Evolutionary conservation across 1,140 invertebrate species (phyloP).

Genomic region (Chlorops oryzae): DNA sequence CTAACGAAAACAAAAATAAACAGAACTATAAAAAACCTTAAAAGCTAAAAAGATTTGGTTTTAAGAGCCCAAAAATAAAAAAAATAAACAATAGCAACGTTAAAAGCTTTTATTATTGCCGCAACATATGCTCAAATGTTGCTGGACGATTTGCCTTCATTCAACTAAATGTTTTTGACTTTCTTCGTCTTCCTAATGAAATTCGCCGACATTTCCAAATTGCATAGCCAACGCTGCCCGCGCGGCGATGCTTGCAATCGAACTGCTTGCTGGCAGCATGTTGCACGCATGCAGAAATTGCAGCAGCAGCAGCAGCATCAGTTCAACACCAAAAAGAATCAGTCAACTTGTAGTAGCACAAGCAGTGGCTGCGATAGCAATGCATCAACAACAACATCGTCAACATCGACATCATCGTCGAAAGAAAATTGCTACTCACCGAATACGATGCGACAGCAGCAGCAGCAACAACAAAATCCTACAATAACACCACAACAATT

Average conservation of each 20-base stretch:
- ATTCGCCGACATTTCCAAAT: constrained; percentile 47
- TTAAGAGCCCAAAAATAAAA: constrained; percentile 29
- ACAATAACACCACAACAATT: constrained; percentile 33
- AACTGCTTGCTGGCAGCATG: constrained; percentile 33
- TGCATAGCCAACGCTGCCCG: constrained; percentile 20
- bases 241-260: too few relatives aligned
- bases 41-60: constrained; percentile 3
- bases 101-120: constrained; percentile 21
- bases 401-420: constrained; percentile 22
- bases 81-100: constrained; percentile 14
- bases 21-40: neutral
- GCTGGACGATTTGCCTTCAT: constrained; percentile 15
- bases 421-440: constrained; percentile 37
- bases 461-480: constrained; percentile 23
- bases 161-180: constrained; percentile 45
- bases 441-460: constrained; percentile 19
- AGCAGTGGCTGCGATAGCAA: constrained; percentile 40
- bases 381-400: constrained; percentile 24
- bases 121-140: constrained; percentile 28
- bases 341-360: constrained; percentile 33
- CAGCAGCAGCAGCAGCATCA: too few relatives aligned
- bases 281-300: constrained; percentile 20
- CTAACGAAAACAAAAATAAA: constrained; percentile 5
- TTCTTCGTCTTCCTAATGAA: constrained; percentile 42
- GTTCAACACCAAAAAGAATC: constrained; percentile 6